Base-by-base conservation (phyloP, 2,797 vertebrate species). In the Peromyscus eremicus region DNA sequence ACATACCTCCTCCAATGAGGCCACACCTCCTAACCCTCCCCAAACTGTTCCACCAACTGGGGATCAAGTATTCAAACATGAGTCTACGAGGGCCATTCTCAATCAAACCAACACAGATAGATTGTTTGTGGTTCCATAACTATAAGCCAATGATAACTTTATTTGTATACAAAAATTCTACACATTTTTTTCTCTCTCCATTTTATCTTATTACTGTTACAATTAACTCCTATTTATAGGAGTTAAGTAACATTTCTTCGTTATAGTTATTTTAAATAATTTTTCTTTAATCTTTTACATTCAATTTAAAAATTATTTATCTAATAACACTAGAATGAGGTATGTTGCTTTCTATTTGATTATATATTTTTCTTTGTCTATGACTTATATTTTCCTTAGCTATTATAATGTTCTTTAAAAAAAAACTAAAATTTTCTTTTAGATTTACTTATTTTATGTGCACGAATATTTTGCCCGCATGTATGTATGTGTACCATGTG, bases 231-330 rank as follows among this genome's bases (percentile, higher is more conserved):
- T 93, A 8, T n/a, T 79, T 92, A 57, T 92, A 88, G 71, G 19
- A 75, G 19, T 76, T 76, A 88, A 77, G 19, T 89, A 89, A 85
- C 7, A 43, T 66, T 55, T 89, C 40, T 84, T 77, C n/a, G n/a
- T 95, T 71, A 43, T n/a, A 83, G 27, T 40, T 70, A 76, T 76
- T 89, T 95, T 70, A 76, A 92, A 84, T 14, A 83, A 32, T 83
- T 64, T 52, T 77, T 25, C 46, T 84, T 70, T 71, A 71, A n/a
- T 37, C 11, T 79, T 89, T 87, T 34, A 64, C 77, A 29, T 80
- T 95, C 27, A 29, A 71, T 62, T 62, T 71, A 62, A 92, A 68
- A 68, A 13, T 80, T 40, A 87, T 80, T 79, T 84, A 79, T 46
- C 21, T 64, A 55, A 57, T 34, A 89, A 25, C 21, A 49, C 62